A percentile compares a stretch with the other conserved stretches of the same genome.
Evolutionary conservation across 2,113 vertebrate species (phyloP).

Genomic region (Mesembrinibis cayennensis): DNA sequence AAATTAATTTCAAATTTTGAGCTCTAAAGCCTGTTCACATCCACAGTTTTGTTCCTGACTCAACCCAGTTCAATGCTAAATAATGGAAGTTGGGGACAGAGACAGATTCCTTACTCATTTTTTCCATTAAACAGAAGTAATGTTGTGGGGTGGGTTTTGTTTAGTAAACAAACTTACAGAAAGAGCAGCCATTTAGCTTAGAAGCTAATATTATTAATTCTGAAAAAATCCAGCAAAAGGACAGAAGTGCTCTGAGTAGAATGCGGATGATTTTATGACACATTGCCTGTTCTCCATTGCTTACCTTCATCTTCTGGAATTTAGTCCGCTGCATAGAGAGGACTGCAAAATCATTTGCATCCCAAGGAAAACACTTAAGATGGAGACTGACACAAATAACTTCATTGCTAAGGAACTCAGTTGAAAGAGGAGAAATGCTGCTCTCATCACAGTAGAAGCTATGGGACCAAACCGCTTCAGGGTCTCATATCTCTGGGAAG

Average conservation of each 20-base stretch:
- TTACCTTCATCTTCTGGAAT: not conserved
- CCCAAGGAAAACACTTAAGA: not conserved
- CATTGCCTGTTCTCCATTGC: fast-evolving
- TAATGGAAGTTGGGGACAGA: not conserved
- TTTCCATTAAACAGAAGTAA: not conserved
- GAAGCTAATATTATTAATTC: not conserved
- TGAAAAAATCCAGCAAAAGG: not conserved
- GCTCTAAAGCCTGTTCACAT: not conserved
- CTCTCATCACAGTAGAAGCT: not conserved
- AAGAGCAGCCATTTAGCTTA: not conserved
- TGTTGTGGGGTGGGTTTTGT: not conserved
- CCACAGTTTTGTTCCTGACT: not conserved
- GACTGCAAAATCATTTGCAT: not conserved
- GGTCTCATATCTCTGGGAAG: not conserved
- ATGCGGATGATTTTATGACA: not conserved
- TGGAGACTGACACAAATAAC: not conserved
- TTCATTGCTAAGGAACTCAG: not conserved
- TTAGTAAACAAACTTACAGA: not conserved
- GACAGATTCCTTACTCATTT: not conserved
- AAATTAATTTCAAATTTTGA: not conserved
- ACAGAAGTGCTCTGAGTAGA: not conserved
- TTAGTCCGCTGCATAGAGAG: not conserved
- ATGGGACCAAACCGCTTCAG: not conserved
- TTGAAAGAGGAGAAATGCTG: not conserved
- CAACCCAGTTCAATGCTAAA: not conserved